Evolutionary conservation across 2,888 invertebrate genomes (phyloP).

Genomic region (Eurytoma californica): DNA sequence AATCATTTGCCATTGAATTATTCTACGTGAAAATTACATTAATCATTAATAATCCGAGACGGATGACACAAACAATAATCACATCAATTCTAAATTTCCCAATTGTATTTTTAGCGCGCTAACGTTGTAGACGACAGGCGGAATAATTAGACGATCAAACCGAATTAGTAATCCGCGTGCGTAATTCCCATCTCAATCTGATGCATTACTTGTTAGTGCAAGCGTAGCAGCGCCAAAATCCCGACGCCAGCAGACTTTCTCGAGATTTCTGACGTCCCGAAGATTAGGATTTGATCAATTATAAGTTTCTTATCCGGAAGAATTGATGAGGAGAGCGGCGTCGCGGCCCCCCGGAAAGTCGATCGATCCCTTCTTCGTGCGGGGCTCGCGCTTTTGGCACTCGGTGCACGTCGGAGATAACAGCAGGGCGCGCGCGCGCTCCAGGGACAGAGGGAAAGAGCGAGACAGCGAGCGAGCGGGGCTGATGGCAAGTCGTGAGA

Average conservation of each 20-base stretch:
- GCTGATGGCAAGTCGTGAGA: constrained; percentile 59
- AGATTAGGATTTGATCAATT: constrained; percentile 56
- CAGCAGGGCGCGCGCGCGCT: constrained; percentile 43
- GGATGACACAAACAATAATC: too few relatives aligned
- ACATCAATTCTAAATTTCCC: too few relatives aligned
- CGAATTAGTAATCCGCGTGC: constrained; percentile 33
- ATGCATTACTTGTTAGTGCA: constrained; percentile 25
- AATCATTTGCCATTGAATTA: too few relatives aligned
- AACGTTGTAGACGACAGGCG: neutral
- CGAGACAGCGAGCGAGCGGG: constrained; percentile 48
- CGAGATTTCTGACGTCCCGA: constrained; percentile 35
- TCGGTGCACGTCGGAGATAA: constrained; percentile 62
- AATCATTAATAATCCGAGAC: too few relatives aligned
- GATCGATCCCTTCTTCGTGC: constrained; percentile 50
- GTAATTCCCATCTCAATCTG: constrained; percentile 11
- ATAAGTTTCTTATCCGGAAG: constrained; percentile 52
- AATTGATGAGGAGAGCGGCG: constrained; percentile 46
- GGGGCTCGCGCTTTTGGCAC: constrained; percentile 48
- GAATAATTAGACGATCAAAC: neutral
- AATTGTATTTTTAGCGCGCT: neutral
- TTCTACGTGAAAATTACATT: too few relatives aligned
- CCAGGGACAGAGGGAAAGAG: neutral
- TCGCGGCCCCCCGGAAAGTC: constrained; percentile 46
- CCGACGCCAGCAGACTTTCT: neutral
- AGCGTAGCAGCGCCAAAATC: neutral